Evolutionary conservation across 2,888 invertebrate species (phyloP), one percentile per base, ranked within the genome.

Genomic region (Leptopilina drosophilae): DNA sequence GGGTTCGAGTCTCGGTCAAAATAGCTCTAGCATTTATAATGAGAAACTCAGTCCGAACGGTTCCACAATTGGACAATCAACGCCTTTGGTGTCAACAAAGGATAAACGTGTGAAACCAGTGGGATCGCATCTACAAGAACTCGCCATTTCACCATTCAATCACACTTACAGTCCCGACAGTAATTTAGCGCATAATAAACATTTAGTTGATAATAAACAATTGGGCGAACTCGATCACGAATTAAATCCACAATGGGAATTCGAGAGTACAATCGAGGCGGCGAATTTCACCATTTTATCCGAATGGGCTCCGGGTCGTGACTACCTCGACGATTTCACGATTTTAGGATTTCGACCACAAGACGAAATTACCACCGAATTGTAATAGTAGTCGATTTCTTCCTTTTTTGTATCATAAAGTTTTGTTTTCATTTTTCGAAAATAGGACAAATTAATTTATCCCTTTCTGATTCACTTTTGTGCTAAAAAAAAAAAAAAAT

Each of bases 291-390:
- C 92, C 8, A 90, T 92, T 80, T 83, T 92, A 40, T 89, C 92
- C 3, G 92, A 92, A 78, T 92, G 92, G 91, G 89, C 91, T 56
- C 91, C 91, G 8, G 89, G 88, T 76, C 84, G 89, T 78, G 89
- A 92, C 83, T 89, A 90, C 81, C 87, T 91, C 77, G 96, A 97
- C 88, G 97, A 97, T 92, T 95, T 96, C 89, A 95, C 95, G 87
- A 96, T 96, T 90, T 94, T 97, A 91, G 96, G 96, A 80, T 96
- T 96, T 91, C 94, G 97, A 88, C 97, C 97, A 75, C 97, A 97
- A 92, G 97, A 97, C 92, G 97, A 97, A 93, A 96, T 97, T 87
- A 97, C 97, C 88, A 97, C 97, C 88, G 97, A 97, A 93, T 94
- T 96, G 92, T 97, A 93, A 92, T 53, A 65, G 33, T 65, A 33